Percentiles rank a stretch among this genome's conserved stretches.
Conservation (phyloP, 2,113 vertebrate genomes). For the Nothoprocta pentlandii region DNA sequence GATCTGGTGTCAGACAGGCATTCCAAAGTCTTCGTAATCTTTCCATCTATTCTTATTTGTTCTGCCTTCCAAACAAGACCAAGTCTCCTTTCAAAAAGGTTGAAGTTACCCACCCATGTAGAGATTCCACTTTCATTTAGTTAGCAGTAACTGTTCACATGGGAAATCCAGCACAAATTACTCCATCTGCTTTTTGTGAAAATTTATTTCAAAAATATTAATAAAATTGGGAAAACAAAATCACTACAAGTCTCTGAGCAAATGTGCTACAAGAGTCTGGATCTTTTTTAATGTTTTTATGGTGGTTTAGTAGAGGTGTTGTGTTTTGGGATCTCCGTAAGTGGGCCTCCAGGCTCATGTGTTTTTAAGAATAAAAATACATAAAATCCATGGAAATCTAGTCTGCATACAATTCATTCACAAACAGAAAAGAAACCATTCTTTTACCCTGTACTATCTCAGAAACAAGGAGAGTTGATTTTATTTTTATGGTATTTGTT, state of each 20-base stretch:
- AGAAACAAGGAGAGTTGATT: neutral
- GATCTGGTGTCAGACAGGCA: neutral
- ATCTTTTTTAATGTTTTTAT: neutral
- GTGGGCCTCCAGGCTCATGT: neutral
- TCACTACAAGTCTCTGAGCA: neutral
- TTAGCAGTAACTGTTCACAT: neutral
- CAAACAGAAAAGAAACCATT: neutral
- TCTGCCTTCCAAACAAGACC: neutral
- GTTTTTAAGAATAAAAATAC: neutral
- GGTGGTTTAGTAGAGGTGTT: neutral
- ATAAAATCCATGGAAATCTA: neutral
- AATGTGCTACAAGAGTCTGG: neutral
- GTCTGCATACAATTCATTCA: neutral
- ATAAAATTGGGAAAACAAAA: neutral
- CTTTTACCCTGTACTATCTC: neutral
- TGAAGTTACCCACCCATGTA: neutral
- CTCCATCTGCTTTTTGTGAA: neutral
- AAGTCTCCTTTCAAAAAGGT: neutral
- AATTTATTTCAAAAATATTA: neutral
- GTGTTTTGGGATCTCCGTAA: neutral
- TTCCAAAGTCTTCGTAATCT: neutral
- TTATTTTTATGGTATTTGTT: neutral
- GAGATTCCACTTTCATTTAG: neutral
- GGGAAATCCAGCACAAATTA: neutral
- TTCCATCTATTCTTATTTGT: neutral